Evolutionary conservation across 2,888 invertebrate genomes (phyloP), one percentile per base, ranked within the genome.

Genomic region (Caenorhabditis wallacei): DNA sequence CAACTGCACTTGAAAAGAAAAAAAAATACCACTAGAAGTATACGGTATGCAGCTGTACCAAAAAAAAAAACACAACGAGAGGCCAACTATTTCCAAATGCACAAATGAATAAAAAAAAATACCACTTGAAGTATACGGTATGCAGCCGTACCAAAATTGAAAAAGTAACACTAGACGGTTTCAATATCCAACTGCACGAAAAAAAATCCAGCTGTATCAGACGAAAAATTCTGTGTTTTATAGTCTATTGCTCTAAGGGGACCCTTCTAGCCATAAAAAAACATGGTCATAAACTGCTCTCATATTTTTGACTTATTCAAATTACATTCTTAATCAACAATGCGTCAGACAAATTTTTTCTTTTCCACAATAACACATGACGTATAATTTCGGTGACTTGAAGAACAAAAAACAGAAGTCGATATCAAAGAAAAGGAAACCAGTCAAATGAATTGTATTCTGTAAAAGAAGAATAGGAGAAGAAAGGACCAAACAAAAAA

Each of bases 401-500:
- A 48, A 1, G 40, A 40, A 2, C 2, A 22, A 59, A 57, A 22
- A 43, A 37, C 59, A 22, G 37, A 59, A 59, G 37, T 26, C 61
- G 4, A 30, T 35, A 56, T 56, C 56, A 56, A 1, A 53, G 10
- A 18, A 20, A 51, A 5, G 18, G 30, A 13, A 54, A 68, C 20
- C 22, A 53, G 10, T 53, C 22, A 37, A 53, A 71, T 26, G 22
- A 61, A 59, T 53, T 30, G 48, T 30, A 22, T 22, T 57, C 20
- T 7, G 40, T 16, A 8, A 24, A 46, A 40, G 20, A 48, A 40
- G 40, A 35, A 35, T 59, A 22, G 59, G 0, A 43, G 35, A 26
- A 63, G n/a, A 63, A 40, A 30, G 48, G 24, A 1, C 24, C 40
- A 48, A 74, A 74, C 18, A 40, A 57, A 53, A 78, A 69, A 68